Base-by-base conservation (phyloP, 2,888 invertebrate species). In the Trichogramma dendrolimi region DNA sequence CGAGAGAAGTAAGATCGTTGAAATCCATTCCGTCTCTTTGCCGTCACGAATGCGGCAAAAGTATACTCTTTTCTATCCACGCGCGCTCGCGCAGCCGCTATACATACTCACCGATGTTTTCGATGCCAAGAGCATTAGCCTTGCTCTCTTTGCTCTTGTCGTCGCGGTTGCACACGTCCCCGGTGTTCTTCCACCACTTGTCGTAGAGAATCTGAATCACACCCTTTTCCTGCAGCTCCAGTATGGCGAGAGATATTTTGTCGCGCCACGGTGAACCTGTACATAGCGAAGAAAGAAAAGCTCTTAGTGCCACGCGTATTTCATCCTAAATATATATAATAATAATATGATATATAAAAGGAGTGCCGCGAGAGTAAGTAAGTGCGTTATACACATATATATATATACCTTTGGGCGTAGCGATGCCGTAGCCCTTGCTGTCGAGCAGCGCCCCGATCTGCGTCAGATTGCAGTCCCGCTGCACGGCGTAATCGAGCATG, bases 151-250 rank as follows among this genome's bases (percentile, higher is more conserved):
- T 95, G 70, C 90, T 91, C 75, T 89, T 89, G 72, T 91, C 90
- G 69, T 94, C 92, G 58, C 94, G 83, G 71, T 90, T 92, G 76
- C 95, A 95, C 0, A 91, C 91, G 71, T 94, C 92, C 0, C 94
- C 94, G 0, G 94, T 93, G 74, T 94, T 94, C 81, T 96, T 94
- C 97, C 97, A 98, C 97, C 97, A 98, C 78, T 95, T 96, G 76
- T 95, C 96, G 78, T 96, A 96, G 60, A 96, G 81, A 69, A 93
- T 91, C 81, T 94, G 94, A 68, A 94, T 92, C 52, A 90, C 90
- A 0, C 96, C 96, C 73, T 94, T 94, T 79, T 98, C 97, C 72
- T 96, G 96, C 3, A 98, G 85, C 74, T 96, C 94, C 41, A 98
- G 82, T 71, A 97, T 96, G 1, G 96, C 95, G 51, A 96, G 82